Evolutionary conservation across 2,888 invertebrate genomes (phyloP), one percentile per base, ranked within the genome.

Genomic region (Acleris sparsana): DNA sequence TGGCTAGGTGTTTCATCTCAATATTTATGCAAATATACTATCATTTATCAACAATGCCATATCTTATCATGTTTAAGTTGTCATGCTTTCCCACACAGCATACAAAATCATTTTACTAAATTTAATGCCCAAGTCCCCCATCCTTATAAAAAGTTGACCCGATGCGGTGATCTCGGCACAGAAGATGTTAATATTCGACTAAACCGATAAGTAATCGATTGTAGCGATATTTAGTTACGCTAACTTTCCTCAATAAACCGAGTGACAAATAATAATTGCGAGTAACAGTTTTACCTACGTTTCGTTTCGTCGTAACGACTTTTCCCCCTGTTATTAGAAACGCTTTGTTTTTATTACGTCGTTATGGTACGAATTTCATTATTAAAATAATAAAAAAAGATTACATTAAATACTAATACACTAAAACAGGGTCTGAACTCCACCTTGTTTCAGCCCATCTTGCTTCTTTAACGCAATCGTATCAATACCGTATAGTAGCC

Each of bases 241-340:
- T 65, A 65, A 65, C 65, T 65, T 65, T 65, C 60, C 29, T 57
- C 62, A 56, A 53, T 51, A 63, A 53, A 62, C 51, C 49, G 46
- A 57, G 57, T 61, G 57, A 61, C 61, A 33, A 66, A 66, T 62
- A 53, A 66, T 53, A 43, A 53, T 57, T 53, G 46, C 18, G 17
- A 46, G 52, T 52, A 48, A 66, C 53, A 52, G 48, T 62, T 25
- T 46, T 62, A 52, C 62, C 57, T 66, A 51, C 52, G 62, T 22
- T 62, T 57, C 56, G 62, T 22, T 62, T 57, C 48, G 44, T 5
- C 29, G 52, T 48, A 57, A 53, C 55, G 55, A 55, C 52, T 48
- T 55, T 51, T 66, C 53, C 46, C 52, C 62, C 22, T 62, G 66
- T 62, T 65, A 65, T 65, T 61, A 66, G 62, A 66, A 53, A 66